Evolutionary conservation across 1,140 invertebrate genomes (phyloP).

Genomic region (Octopus bimaculoides): DNA sequence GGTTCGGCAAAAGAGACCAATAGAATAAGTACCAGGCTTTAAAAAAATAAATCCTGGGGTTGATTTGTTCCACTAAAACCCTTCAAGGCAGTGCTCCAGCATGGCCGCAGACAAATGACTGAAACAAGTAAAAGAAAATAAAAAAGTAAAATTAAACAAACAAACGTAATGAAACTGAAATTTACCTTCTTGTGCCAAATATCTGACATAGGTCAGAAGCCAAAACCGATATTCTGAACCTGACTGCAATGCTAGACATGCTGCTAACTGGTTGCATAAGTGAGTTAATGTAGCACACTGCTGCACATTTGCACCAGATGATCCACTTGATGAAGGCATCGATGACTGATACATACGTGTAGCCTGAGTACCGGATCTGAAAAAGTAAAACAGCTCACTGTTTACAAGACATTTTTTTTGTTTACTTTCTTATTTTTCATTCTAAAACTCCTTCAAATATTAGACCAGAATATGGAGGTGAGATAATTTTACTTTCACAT

Average conservation of each 20-base stretch:
- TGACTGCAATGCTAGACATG: slow-evolving; percentile 69
- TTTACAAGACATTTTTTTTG: no score
- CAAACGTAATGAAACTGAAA: slow-evolving; percentile 25
- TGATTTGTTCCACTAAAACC: neutral
- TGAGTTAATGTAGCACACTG: slow-evolving; percentile 66
- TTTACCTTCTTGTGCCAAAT: slow-evolving; percentile 74
- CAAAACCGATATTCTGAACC: slow-evolving; percentile 75
- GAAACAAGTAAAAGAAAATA: slow-evolving; percentile 56
- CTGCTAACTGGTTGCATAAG: slow-evolving; percentile 74
- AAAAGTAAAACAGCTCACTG: neutral
- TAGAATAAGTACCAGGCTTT: neutral
- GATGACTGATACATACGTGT: slow-evolving; percentile 37
- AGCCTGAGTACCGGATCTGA: slow-evolving; percentile 37
- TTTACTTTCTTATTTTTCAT: no score
- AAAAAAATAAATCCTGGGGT: neutral
- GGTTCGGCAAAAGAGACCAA: neutral
- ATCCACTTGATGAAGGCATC: slow-evolving; percentile 3
- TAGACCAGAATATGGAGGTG: no score
- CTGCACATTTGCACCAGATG: slow-evolving; percentile 25
- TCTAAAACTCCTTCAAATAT: no score
- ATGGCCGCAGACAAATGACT: neutral
- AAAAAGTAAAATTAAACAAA: slow-evolving; percentile 56
- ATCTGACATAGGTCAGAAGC: slow-evolving; percentile 72
- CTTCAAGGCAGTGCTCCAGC: neutral
- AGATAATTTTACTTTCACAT: no score